Evolutionary conservation across 1,140 invertebrate species (phyloP).

Genomic region (Samia ricini): DNA sequence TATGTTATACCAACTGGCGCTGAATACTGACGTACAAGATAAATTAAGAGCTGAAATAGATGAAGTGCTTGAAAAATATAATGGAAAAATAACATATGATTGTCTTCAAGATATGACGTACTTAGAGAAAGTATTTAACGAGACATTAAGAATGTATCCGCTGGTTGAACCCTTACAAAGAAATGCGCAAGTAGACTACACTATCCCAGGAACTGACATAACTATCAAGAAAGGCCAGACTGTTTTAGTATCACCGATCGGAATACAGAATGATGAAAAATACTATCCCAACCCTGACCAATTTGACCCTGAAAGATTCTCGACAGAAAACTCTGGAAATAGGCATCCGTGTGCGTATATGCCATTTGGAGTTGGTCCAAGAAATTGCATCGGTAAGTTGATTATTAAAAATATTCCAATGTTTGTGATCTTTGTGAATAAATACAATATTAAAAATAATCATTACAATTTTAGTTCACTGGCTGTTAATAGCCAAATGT

Average conservation of each 20-base stretch:
- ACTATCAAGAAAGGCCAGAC: conserved; percentile 65
- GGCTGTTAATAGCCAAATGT: no score
- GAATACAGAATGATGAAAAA: conserved; percentile 35
- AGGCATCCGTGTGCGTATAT: conserved; percentile 71
- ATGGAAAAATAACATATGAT: conserved; percentile 61
- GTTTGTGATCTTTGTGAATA: no score
- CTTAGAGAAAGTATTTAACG: conserved; percentile 41
- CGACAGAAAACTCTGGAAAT: conserved; percentile 53
- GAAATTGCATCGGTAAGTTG: conserved; percentile 77
- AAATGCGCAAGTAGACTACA: conserved; percentile 72
- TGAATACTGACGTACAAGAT: conserved; percentile 58
- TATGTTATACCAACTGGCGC: conserved; percentile 57
- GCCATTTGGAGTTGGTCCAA: conserved; percentile 79
- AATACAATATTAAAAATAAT: no score
- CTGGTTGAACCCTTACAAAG: conserved; percentile 76
- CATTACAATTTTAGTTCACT: no score
- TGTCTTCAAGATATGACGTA: conserved; percentile 67
- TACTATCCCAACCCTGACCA: conserved; percentile 64
- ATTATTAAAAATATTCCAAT: no score
- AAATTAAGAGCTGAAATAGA: conserved; percentile 54
- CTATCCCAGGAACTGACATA: conserved; percentile 68
- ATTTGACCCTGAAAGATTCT: conserved; percentile 80
- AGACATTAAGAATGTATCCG: conserved; percentile 80
- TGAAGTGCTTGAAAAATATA: conserved; percentile 48
- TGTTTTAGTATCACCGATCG: conserved; percentile 25